These are phyloP conservation scores for Drosophila neonasuta DNA, from an alignment of 2,888 invertebrate species.

Conservation along the genomic window DNA sequence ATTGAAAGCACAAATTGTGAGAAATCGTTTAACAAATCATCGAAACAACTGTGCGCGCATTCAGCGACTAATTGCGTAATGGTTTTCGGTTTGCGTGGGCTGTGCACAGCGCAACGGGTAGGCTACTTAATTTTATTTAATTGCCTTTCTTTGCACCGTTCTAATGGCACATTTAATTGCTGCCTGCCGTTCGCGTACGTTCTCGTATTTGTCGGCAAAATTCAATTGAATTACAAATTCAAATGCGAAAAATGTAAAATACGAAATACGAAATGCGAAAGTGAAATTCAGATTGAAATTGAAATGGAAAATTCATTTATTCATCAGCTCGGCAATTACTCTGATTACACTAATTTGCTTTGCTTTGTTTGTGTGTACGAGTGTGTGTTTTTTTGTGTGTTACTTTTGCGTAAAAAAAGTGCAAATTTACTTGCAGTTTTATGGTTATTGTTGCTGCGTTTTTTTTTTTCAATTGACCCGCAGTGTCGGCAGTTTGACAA, in stretches of 20 bases:
- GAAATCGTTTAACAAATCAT: slow-evolving; percentile 20
- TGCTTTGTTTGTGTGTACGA: not conserved
- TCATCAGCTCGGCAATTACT: slow-evolving; percentile 46
- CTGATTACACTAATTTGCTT: slow-evolving; percentile 60
- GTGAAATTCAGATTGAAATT: slow-evolving; percentile 18
- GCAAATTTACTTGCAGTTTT: slow-evolving; percentile 10
- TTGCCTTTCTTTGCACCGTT: slow-evolving; percentile 24
- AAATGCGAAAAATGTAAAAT: slow-evolving; percentile 20
- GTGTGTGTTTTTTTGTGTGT: not conserved
- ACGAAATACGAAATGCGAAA: slow-evolving; percentile 32
- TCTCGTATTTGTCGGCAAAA: slow-evolving; percentile 18
- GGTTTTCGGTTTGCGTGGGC: slow-evolving; percentile 3
- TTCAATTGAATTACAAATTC: slow-evolving; percentile 29
- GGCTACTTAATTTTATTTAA: slow-evolving; percentile 62
- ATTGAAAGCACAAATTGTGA: slow-evolving; percentile 10
- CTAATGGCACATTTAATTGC: slow-evolving; percentile 34
- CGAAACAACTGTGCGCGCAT: not conserved
- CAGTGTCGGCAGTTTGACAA: slow-evolving; percentile 38
- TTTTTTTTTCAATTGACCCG: slow-evolving; percentile 27
- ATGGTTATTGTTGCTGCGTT: not conserved
- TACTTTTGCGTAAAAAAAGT: slow-evolving; percentile 25
- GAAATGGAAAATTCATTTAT: slow-evolving; percentile 34
- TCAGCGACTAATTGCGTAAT: slow-evolving; percentile 46
- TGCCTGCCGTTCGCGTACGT: slow-evolving; percentile 8
- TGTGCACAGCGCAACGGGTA: slow-evolving; percentile 29